Percentiles rank a stretch among this genome's conserved stretches.
Evolutionary conservation across 1,140 invertebrate species (phyloP).

Genomic region (Papilio machaon): DNA sequence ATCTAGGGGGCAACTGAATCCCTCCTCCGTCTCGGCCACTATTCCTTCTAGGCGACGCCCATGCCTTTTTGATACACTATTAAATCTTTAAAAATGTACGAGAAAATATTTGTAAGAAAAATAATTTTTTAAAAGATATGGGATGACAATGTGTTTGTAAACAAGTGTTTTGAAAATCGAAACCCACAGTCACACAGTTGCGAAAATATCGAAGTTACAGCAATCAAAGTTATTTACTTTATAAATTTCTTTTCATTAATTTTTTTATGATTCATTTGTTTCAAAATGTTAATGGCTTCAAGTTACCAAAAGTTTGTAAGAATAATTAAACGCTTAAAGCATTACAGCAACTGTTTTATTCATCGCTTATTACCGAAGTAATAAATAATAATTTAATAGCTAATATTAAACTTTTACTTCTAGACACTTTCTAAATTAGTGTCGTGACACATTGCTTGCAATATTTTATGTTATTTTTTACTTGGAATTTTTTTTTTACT

Average conservation of each 20-base stretch:
- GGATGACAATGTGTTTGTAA: too few relatives aligned
- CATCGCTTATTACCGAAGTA: slow-evolving; percentile 22
- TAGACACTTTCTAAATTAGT: slow-evolving; percentile 41
- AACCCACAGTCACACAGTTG: too few relatives aligned
- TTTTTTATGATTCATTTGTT: not conserved
- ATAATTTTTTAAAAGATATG: too few relatives aligned
- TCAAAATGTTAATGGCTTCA: not conserved
- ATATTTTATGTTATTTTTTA: not conserved
- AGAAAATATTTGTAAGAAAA: too few relatives aligned
- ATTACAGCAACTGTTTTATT: slow-evolving; percentile 22
- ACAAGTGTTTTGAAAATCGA: too few relatives aligned
- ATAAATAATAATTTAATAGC: slow-evolving; percentile 57
- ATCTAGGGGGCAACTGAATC: too few relatives aligned
- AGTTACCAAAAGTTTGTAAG: slow-evolving; percentile 6
- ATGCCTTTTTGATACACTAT: too few relatives aligned
- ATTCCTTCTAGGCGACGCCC: too few relatives aligned
- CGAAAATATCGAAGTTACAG: too few relatives aligned
- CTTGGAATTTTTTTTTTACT: too few relatives aligned
- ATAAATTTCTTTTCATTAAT: not conserved
- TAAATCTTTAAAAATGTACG: too few relatives aligned
- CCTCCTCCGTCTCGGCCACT: too few relatives aligned
- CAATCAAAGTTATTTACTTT: not conserved
- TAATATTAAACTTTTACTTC: slow-evolving; percentile 46
- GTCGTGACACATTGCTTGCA: slow-evolving; percentile 2
- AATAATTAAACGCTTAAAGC: slow-evolving; percentile 16